Evolutionary conservation across 2,888 invertebrate genomes (phyloP), one percentile per base, ranked within the genome.

Genomic region (Sympetrum striolatum): DNA sequence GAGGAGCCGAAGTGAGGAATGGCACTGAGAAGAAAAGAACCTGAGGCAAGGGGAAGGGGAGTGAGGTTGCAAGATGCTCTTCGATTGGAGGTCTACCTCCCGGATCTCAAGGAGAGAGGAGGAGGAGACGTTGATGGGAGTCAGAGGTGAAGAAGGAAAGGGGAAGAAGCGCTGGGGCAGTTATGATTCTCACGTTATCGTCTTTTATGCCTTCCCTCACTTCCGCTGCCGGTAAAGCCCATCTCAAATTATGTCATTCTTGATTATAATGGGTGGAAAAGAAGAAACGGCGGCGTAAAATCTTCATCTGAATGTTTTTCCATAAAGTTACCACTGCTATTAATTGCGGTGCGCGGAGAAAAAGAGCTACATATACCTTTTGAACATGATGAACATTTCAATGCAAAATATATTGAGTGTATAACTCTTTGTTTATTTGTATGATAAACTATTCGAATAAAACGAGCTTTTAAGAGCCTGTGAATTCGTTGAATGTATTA

Each of bases 211-310:
- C 64, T 86, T 60, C 60, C 37, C 18, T 31, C 37, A 86, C 86
- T 86, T 86, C 86, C 86, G 86, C 60, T 25, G 60, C n/a, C 35
- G 82, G 82, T 82, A 60, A 58, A 58, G n/a, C 60, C 86, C 86
- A 60, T 64, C 53, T 60, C 37, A 60, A 86, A 86, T 60, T 86
- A 64, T 86, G 60, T 86, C 86, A 86, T 48, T 37, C n/a, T 60
- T 18, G 22, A 10, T 4, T 37, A 60, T 58, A 53, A 53, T 53
- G 53, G 5, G 18, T 1, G 4, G 53, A 53, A 53, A 18, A 0
- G 15, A 53, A 53, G 53, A 53, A 53, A 53, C 53, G 12, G 48
- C 48, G 48, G 8, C 12, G 48, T 53, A 53, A 8, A 53, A 53
- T 53, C 48, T 53, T 53, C 53, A 53, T 53, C 15, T 0, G 53